phyloP scores from a whole-genome alignment of 2,888 invertebrate species.

The Rhagium mordax region DNA sequence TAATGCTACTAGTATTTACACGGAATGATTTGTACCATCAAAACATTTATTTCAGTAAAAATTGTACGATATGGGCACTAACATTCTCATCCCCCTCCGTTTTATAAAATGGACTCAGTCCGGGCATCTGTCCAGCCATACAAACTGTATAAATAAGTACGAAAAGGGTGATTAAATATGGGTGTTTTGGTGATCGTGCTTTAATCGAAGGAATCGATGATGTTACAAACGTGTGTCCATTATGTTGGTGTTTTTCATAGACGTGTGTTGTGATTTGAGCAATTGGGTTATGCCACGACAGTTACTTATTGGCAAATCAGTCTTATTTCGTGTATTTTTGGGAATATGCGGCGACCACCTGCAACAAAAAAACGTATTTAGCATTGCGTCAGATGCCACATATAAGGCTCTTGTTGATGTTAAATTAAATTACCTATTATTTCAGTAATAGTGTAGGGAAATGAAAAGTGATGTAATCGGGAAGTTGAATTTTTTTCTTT shows the following conservation, averaged over 20 bases:
- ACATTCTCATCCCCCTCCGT: neutral
- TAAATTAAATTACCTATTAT: too few species aligned
- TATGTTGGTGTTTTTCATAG: slow-evolving; percentile 48
- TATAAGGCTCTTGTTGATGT: too few species aligned
- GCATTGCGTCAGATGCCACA: neutral
- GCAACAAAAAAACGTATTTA: slow-evolving; percentile 38
- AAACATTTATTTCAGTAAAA: slow-evolving; percentile 26
- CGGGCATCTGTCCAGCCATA: slow-evolving; percentile 13
- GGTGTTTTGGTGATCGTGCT: slow-evolving; percentile 29
- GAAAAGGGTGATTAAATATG: slow-evolving; percentile 23
- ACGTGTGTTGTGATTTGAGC: slow-evolving; percentile 59
- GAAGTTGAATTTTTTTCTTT: too few species aligned
- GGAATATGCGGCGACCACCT: slow-evolving; percentile 53
- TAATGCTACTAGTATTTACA: slow-evolving; percentile 7
- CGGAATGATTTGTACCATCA: slow-evolving; percentile 1
- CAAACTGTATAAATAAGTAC: slow-evolving; percentile 13
- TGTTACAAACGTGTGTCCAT: slow-evolving; percentile 29
- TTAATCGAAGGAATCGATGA: slow-evolving; percentile 24
- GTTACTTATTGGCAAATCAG: slow-evolving; percentile 61
- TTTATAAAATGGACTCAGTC: slow-evolving; percentile 16
- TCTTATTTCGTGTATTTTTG: slow-evolving; percentile 56
- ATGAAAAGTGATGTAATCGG: too few species aligned
- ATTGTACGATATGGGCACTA: slow-evolving; percentile 20
- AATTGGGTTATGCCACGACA: slow-evolving; percentile 59
- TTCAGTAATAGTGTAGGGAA: too few species aligned